Evolutionary conservation across 2,113 vertebrate genomes (phyloP), one percentile per base, ranked within the genome.

Genomic region (Oenanthe oenanthe): DNA sequence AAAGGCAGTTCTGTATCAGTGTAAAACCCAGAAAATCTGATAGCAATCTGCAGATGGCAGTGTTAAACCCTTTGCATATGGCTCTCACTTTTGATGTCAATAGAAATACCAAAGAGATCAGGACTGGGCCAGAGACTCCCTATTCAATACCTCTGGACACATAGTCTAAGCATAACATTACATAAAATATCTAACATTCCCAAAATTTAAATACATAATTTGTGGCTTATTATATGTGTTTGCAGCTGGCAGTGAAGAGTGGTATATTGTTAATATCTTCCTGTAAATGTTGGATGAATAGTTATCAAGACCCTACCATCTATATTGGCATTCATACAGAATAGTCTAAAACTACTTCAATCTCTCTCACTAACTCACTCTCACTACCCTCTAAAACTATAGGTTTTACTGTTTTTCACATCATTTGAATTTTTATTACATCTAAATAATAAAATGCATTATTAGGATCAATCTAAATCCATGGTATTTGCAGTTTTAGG

Each of bases 371-470:
- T 97, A 54, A 56, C 68, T 62, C 16, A 26, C 21, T 65, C 43
- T 24, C 36, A 60, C 62, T 51, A 43, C 22, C 25, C 26, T 60
- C 53, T 51, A 85, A 96, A 98, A 98, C 96, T 92, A 92, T 76
- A 97, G 79, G 73, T 97, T 96, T 97, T 95, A 95, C 91, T 97
- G 47, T 96, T 98, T 96, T 95, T 93, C 74, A 95, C 94, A 91
- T 97, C 58, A 94, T 97, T 97, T 93, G 80, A 97, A 98, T 97
- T 98, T 97, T 97, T 97, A 97, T 97, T 97, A 97, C 47, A 48
- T 88, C 94, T 96, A 98, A 97, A 98, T 97, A 97, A 97, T 97
- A 97, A 98, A 98, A 97, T 89, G 84, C 92, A 95, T 97, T 97
- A 96, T 96, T 97, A 96, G 95, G 96, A 96, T 97, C 97, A 97